These are phyloP conservation scores for Campoletis raptor DNA, from an alignment of 2,888 invertebrate genomes.

Conservation along the genomic window DNA sequence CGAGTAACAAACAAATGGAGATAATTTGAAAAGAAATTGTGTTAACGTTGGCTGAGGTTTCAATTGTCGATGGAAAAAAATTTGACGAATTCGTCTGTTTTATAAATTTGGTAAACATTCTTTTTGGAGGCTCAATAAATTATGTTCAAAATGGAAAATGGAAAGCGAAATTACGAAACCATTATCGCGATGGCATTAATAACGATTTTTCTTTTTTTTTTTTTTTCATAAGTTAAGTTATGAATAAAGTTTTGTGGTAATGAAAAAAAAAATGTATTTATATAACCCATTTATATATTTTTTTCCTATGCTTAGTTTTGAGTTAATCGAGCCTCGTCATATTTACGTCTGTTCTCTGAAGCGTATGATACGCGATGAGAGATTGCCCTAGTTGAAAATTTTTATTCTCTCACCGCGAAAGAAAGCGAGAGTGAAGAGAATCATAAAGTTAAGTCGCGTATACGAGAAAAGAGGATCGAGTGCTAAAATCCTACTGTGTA, in stretches of 20 bases:
- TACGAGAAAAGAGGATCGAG: constrained; percentile 18
- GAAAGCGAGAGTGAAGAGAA: constrained; percentile 48
- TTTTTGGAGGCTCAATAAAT: too few species aligned
- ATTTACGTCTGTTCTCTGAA: constrained; percentile 11
- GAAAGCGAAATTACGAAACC: too few species aligned
- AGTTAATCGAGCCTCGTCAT: background rate
- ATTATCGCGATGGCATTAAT: too few species aligned
- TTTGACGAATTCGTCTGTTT: too few species aligned
- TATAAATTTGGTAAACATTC: too few species aligned
- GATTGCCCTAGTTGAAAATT: constrained; percentile 11
- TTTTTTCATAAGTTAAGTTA: too few species aligned
- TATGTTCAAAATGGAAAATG: too few species aligned
- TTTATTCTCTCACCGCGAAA: constrained; percentile 20
- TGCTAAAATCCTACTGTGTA: constrained; percentile 7
- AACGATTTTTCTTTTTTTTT: too few species aligned
- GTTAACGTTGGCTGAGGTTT: too few species aligned
- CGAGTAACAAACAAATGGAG: too few species aligned
- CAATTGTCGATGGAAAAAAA: too few species aligned
- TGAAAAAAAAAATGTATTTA: background rate
- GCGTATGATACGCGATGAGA: constrained; percentile 1
- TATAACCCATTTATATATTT: background rate
- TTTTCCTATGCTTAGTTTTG: background rate
- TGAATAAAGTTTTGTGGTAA: background rate
- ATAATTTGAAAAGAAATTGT: too few species aligned
- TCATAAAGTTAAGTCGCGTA: constrained; percentile 44